Base-by-base conservation (phyloP, 2,888 invertebrate genomes). In the Oxycera nigricornis region DNA sequence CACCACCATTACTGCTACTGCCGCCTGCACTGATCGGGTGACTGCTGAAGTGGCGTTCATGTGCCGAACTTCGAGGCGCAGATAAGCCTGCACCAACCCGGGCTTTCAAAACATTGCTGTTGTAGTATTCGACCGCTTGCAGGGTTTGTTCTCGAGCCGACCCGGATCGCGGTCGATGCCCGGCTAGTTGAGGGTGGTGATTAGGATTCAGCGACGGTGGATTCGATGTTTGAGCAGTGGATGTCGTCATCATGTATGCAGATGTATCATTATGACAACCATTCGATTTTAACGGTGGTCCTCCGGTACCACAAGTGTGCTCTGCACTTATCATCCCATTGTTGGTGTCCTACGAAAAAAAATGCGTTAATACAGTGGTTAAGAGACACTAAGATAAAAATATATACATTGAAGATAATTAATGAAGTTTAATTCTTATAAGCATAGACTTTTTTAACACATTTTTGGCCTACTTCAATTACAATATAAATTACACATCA, bases 101-200 rank as follows among this genome's bases (percentile, higher is more conserved):
- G 22, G 87, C 87, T 75, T 85, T 83, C 77, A 87, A 85, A 74
- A 88, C 86, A 80, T 86, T 87, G 77, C 84, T 86, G 81, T 87
- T 88, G 83, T 88, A 88, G 80, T 87, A 88, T 77, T 88, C 88
- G 73, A 87, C 86, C 35, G 88, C 87, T 79, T 87, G 86, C 78
- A 86, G 84, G 74, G 86, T 83, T 74, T 86, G 83, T 78, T 87
- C 86, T 72, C 86, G 81, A 74, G 81, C 79, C 26, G 78, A 77
- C 2, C 77, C 75, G n/a, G 75, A 75, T 61, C 77, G 75, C 46
- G 75, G 75, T 39, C 76, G 73, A 52, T 76, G 74, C 28, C 75
- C 74, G 30, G 67, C 50, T 26, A 57, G n/a, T 35, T 50, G 72
- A 14, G 57, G 24, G 24, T 39, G 31, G 24, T 52, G 50, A 28